These are phyloP conservation scores for Salvelinus alpinus DNA, from an alignment of 2,113 vertebrate species.

Conservation along the genomic window DNA sequence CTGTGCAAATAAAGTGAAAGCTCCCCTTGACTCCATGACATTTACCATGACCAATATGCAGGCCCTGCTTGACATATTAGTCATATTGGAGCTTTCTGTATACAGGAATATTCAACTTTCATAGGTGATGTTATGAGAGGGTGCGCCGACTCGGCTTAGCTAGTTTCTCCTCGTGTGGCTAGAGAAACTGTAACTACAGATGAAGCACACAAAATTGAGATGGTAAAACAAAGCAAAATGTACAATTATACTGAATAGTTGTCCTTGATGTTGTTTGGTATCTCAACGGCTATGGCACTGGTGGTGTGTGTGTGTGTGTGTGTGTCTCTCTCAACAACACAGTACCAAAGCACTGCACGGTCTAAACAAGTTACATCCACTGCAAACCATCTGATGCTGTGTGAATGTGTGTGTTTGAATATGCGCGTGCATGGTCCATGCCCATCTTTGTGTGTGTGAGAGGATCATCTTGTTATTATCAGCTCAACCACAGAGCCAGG, in stretches of 20 bases:
- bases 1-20: constrained; percentile 50
- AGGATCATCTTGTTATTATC: constrained; percentile 93
- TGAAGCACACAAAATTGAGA: no score
- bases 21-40: constrained; percentile 36
- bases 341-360: neutral
- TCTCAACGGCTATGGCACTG: no score
- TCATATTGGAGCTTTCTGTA: constrained; percentile 42
- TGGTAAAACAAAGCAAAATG: no score
- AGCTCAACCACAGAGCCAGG: constrained; percentile 78
- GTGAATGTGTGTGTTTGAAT: neutral
- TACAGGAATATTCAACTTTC: constrained; percentile 32
- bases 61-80: constrained; percentile 43
- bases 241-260: no score
- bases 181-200: no score
- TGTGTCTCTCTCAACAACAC: neutral
- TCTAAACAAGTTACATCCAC: neutral
- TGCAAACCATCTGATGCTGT: neutral
- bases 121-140: constrained; percentile 30
- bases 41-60: constrained; percentile 48
- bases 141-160: constrained; percentile 18
- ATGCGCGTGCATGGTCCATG: no score
- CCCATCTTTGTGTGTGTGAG: no score
- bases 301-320: no score
- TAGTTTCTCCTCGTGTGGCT: neutral
- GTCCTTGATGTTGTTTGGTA: no score